These are phyloP conservation scores for Eupithecia subfuscata DNA, from an alignment of 2,888 invertebrate genomes.

Conservation along the genomic window DNA sequence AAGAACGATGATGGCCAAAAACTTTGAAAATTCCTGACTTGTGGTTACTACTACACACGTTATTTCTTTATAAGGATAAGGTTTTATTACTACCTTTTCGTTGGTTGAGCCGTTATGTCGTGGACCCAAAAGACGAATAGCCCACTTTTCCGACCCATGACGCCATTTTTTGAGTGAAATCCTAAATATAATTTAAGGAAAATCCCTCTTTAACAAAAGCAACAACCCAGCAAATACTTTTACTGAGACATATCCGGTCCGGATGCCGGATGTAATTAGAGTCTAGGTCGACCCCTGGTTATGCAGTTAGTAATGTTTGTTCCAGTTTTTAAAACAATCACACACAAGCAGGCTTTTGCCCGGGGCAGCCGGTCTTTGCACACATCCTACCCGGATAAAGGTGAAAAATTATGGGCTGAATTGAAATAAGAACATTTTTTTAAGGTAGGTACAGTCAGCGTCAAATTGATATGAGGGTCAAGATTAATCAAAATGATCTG, in stretches of 20 bases:
- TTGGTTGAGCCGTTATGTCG: neutral
- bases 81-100: slow-evolving; percentile 2
- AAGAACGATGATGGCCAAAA: neutral
- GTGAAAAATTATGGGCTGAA: neutral
- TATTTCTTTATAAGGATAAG: neutral
- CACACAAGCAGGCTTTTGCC: neutral
- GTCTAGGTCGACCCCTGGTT: slow-evolving; percentile 25
- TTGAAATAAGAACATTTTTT: neutral
- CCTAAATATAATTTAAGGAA: slow-evolving; percentile 10
- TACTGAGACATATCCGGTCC: slow-evolving; percentile 37
- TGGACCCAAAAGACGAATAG: neutral
- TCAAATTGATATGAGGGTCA: no score
- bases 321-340: slow-evolving; percentile 6
- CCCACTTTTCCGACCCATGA: slow-evolving; percentile 14
- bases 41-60: neutral
- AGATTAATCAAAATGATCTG: no score
- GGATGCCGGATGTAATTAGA: slow-evolving; percentile 53
- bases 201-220: slow-evolving; percentile 9
- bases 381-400: neutral
- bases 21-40: neutral
- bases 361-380: neutral
- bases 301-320: slow-evolving; percentile 2
- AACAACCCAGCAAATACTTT: slow-evolving; percentile 19
- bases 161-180: slow-evolving; percentile 12
- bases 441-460: no score